phyloP scores from a whole-genome alignment of 2,888 invertebrate genomes.

The Drosophila stalkeri region DNA sequence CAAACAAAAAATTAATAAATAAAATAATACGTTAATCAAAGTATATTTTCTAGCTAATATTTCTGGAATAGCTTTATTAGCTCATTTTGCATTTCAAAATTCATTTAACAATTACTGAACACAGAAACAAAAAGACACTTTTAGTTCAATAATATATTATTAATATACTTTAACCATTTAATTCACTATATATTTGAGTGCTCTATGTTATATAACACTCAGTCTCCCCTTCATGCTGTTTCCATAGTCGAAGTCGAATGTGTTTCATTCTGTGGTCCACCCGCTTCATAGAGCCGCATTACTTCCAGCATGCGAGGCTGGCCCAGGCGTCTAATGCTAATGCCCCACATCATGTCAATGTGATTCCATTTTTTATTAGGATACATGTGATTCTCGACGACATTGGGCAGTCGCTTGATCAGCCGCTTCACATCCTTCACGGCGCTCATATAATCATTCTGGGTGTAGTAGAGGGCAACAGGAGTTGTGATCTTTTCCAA shows the following conservation, averaged over 20 bases:
- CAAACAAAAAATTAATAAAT: no score
- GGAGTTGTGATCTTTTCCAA: slow-evolving; percentile 85
- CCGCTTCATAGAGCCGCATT: slow-evolving; percentile 42
- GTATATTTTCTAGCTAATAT: no score
- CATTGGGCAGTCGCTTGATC: slow-evolving; percentile 68
- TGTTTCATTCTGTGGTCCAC: slow-evolving; percentile 2
- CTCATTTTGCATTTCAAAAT: background rate
- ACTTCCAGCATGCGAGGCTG: slow-evolving; percentile 67
- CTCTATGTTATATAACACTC: background rate
- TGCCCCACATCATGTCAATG: slow-evolving; percentile 70
- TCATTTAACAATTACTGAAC: no score
- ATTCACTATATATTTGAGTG: no score
- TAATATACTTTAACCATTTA: no score
- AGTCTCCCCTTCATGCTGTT: background rate
- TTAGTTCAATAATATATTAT: no score
- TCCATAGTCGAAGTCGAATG: background rate
- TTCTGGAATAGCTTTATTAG: background rate
- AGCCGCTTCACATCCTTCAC: slow-evolving; percentile 74
- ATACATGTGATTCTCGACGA: slow-evolving; percentile 62
- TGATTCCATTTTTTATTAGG: slow-evolving; percentile 77
- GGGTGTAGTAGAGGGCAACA: slow-evolving; percentile 86
- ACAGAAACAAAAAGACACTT: no score
- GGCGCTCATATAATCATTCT: slow-evolving; percentile 87
- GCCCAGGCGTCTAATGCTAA: slow-evolving; percentile 48
- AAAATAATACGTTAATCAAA: no score